Conservation (phyloP, 2,888 invertebrate genomes). For the Matsumyia berberina region DNA sequence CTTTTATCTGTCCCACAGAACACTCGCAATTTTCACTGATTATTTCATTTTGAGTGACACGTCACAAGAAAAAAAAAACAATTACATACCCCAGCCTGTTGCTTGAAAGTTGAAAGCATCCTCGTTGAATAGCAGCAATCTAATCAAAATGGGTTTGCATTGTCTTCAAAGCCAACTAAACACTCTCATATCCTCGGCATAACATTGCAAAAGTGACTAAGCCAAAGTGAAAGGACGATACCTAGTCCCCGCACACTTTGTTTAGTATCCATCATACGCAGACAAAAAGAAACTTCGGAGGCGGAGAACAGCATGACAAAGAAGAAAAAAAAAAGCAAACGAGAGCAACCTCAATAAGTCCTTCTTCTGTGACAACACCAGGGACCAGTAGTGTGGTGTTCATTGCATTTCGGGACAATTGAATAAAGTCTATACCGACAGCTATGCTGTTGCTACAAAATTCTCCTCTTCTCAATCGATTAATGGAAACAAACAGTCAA, state of each 20-base stretch:
- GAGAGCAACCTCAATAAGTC: conserved; percentile 27
- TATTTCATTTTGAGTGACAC: neutral
- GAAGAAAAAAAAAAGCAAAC: conserved; percentile 9
- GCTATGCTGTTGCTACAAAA: conserved; percentile 37
- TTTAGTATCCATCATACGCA: conserved; percentile 22
- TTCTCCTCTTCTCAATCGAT: conserved; percentile 50
- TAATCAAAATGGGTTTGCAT: conserved; percentile 57
- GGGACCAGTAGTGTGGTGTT: conserved; percentile 19
- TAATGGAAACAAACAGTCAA: conserved; percentile 46
- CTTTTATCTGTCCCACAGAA: no score
- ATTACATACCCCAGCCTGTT: conserved; percentile 18
- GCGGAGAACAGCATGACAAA: neutral
- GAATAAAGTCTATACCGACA: conserved; percentile 59
- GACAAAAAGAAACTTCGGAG: neutral
- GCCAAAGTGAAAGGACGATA: conserved; percentile 35
- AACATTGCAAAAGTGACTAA: conserved; percentile 42
- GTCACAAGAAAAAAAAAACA: conserved; percentile 1
- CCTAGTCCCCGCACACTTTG: conserved; percentile 35
- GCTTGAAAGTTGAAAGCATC: conserved; percentile 33
- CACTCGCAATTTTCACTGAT: no score
- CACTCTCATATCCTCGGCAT: conserved; percentile 22
- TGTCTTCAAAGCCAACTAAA: conserved; percentile 54
- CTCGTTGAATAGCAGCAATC: conserved; percentile 42
- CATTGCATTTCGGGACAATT: conserved; percentile 61
- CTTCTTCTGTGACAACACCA: conserved; percentile 29